These are phyloP conservation scores for Drosophila monieri DNA, from an alignment of 2,888 invertebrate genomes.

Conservation along the genomic window DNA sequence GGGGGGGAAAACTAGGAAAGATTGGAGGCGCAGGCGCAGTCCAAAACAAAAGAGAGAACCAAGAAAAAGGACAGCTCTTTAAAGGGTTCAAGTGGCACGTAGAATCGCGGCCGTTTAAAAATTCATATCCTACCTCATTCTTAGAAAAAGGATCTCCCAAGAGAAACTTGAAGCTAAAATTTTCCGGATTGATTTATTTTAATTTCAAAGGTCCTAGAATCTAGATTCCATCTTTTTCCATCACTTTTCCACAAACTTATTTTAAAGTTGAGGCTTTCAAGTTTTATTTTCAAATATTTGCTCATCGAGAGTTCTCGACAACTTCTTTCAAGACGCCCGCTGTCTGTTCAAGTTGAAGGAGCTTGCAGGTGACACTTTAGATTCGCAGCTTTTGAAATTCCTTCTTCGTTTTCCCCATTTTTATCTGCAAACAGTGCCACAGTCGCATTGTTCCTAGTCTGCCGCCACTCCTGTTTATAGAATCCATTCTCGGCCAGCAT, in stretches of 20 bases:
- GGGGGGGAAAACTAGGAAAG: neutral
- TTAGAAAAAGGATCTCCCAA: neutral
- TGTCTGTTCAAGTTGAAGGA: conserved; percentile 20
- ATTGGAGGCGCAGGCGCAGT: conserved; percentile 52
- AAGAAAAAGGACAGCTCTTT: neutral
- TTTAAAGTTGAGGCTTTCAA: too few species aligned
- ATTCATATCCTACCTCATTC: neutral
- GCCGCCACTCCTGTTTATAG: neutral
- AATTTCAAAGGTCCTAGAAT: neutral
- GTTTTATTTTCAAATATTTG: too few species aligned
- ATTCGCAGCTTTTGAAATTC: conserved; percentile 25
- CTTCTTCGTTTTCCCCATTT: conserved; percentile 6
- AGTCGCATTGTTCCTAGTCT: conserved; percentile 14
- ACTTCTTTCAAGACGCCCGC: conserved; percentile 4
- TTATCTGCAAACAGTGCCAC: conserved; percentile 11
- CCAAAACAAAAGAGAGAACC: neutral
- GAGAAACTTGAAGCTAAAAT: neutral
- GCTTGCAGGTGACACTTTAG: conserved; percentile 31
- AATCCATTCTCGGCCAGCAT: neutral
- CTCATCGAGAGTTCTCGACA: neutral
- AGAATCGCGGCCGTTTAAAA: neutral
- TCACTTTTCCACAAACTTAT: neutral
- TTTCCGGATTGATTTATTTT: too few species aligned
- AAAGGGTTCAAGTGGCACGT: neutral
- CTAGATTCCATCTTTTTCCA: neutral